Evolutionary conservation across 1,140 invertebrate species (phyloP), one percentile per base, ranked within the genome.

Genomic region (Dreissena polymorpha): DNA sequence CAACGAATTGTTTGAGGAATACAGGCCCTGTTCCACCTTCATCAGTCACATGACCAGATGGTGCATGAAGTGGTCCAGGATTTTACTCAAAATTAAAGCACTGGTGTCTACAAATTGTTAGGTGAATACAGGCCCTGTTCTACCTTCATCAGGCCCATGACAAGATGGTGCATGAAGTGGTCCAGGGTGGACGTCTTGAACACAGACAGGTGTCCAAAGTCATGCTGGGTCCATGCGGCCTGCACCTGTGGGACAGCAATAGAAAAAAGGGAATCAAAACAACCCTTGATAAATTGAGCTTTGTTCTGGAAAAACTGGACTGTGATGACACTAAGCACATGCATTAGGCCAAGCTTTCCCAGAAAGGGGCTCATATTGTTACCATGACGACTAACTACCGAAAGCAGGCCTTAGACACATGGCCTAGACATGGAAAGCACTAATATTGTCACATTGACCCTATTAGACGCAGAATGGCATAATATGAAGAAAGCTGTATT

Each of bases 51-150:
- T 89, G 60, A 85, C 77, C 64, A 92, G 88, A 67, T 87, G 86
- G 78, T 93, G 92, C 14, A 89, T 77, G 14, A 88, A 65, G 64
- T 89, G 89, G 77, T 93, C 90, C 27, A 86, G 65, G n/a, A 78
- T 87, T 10, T 86, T 86, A 29, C 85, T 87, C 69, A 85, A 83
- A 79, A 92, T 91, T 18, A 92, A 89, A 18, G 91, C 90, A 51
- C 91, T 76, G 85, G 92, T 92, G 16, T 92, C 92, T 83, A 90
- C 92, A 78, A 92, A 92, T 84, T 92, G 91, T 70, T 92, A 91
- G 53, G 83, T 68, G 90, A 90, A 92, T 18, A 88, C 89, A 64
- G 85, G 78, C 76, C 91, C 16, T 60, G 53, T 60, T 6, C 75
- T 86, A 91, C 90, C 89, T 91, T 90, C 23, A 91, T 84, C 63